Conservation (phyloP, 2,113 vertebrate genomes). For the Misgurnus anguillicaudatus region DNA sequence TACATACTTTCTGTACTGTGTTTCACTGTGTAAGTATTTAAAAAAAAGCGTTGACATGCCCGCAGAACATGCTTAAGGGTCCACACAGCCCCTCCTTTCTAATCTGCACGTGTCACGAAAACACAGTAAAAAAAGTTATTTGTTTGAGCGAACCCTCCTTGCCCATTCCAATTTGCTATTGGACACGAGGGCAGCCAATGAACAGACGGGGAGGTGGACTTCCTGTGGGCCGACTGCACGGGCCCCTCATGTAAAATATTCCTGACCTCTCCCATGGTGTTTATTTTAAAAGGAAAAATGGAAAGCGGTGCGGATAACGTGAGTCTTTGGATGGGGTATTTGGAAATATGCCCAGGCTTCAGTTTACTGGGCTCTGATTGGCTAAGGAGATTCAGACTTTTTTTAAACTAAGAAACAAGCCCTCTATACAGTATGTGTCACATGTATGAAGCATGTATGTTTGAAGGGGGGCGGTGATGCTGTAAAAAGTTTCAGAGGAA, state of each 20-base stretch:
- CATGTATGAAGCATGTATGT: conserved; percentile 24
- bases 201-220: conserved; percentile 56
- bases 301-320: conserved; percentile 41
- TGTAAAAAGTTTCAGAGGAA: neutral
- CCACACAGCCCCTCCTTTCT: neutral
- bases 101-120: conserved; percentile 5
- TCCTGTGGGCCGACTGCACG: conserved; percentile 55
- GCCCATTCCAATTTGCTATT: conserved; percentile 37
- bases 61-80: neutral
- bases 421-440: neutral
- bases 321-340: conserved; percentile 51
- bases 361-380: conserved; percentile 42
- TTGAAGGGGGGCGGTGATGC: neutral
- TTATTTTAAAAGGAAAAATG: conserved; percentile 54
- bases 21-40: too few species aligned
- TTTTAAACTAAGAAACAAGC: conserved; percentile 6
- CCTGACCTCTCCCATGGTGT: conserved; percentile 55
- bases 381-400: conserved; percentile 11
- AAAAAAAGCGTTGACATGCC: neutral
- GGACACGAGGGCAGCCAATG: conserved; percentile 54
- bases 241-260: conserved; percentile 52
- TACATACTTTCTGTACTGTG: too few species aligned
- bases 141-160: conserved; percentile 55
- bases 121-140: neutral
- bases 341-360: conserved; percentile 51